Evolutionary conservation across 2,888 invertebrate species (phyloP), one percentile per base, ranked within the genome.

Genomic region (Drosophila limbata): DNA sequence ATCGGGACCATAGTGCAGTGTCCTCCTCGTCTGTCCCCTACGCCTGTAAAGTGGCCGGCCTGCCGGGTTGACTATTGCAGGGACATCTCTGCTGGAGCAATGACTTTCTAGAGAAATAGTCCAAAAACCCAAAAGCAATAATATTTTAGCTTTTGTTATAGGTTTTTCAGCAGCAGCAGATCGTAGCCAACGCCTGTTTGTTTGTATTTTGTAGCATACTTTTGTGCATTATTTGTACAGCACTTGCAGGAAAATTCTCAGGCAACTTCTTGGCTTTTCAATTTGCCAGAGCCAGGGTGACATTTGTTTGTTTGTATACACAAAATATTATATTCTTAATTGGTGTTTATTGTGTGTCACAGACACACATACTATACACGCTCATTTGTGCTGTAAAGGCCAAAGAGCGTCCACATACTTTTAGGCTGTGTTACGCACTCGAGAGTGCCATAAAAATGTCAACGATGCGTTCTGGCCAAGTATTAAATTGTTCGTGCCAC

Each of bases 281-380:
- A 84, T 86, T 84, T 88, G 70, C 81, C 65, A 75, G 56, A 59
- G 73, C 73, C 66, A 11, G 33, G 39, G 47, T 57, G 75, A 80
- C 72, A 72, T 83, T 78, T 81, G 87, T 80, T 72, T 77, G 80
- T 72, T 66, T 81, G 82, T 83, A 74, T 86, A 84, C 84, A 84
- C 86, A 84, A 84, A 84, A 89, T 85, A 84, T 85, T 85, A 89
- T 89, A 89, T 88, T 88, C 85, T 85, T 85, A 85, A 85, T 85
- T 85, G 85, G 89, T 85, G 85, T 85, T 85, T 85, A 85, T 85
- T 89, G 85, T 89, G 69, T 89, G 89, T 85, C 88, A 77, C 55
- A 71, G 33, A 55, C 79, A 79, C 71, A 65, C 63, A 21, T 42
- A 28, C 66, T 25, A 1, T 6, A 25, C 25, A 48, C 60, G 48